Evolutionary conservation across 2,797 vertebrate species (phyloP).

Genomic region (Falco cherrug): DNA sequence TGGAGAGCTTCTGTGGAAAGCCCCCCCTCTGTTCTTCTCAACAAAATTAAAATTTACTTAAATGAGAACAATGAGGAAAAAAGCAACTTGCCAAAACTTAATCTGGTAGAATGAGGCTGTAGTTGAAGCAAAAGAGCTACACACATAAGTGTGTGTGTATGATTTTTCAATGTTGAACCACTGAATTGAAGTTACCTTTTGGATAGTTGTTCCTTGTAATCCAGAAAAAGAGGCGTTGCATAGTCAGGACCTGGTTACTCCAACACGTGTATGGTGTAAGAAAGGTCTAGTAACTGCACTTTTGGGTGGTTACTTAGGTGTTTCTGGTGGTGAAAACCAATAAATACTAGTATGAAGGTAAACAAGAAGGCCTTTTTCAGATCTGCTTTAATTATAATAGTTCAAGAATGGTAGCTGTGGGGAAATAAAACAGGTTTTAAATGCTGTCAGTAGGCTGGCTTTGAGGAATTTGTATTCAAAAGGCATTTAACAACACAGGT

Average conservation of each 20-base stretch:
- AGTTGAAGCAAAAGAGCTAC: background rate
- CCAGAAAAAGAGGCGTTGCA: background rate
- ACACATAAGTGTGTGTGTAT: background rate
- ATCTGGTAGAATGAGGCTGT: background rate
- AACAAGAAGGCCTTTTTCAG: background rate
- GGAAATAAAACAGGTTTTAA: background rate
- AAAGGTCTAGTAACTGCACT: background rate
- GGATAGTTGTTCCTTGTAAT: background rate
- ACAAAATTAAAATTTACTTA: background rate
- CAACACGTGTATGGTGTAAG: fast-evolving
- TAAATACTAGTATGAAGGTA: background rate
- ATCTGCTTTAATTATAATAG: background rate
- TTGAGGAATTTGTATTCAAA: background rate
- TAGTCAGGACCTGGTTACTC: background rate
- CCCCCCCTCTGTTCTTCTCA: background rate
- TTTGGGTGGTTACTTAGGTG: background rate
- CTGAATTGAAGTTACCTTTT: background rate
- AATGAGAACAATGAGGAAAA: background rate
- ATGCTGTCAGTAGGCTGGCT: background rate
- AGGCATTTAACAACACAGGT: background rate
- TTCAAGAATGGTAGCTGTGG: background rate
- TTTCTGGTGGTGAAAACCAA: background rate
- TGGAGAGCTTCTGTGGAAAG: background rate
- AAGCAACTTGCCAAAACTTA: background rate
- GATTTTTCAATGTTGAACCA: background rate